Evolutionary conservation across 2,888 invertebrate species (phyloP), one percentile per base, ranked within the genome.

Genomic region (Diadegma fenestrale): DNA sequence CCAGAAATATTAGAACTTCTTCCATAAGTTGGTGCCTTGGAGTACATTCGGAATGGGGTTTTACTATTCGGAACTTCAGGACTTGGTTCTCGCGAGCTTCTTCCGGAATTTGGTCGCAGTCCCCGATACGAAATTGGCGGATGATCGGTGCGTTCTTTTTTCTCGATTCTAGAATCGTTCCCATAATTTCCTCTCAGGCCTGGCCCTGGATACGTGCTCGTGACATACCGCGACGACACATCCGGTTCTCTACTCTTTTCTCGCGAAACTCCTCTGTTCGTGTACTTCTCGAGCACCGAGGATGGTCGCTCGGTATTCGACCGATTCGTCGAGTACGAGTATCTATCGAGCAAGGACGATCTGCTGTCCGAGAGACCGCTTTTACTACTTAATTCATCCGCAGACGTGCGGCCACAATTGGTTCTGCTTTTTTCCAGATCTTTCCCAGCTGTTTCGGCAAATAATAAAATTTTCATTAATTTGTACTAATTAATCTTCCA

Each of bases 81-180:
- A 91, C 95, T 96, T 17, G 95, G 94, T 91, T 96, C 96, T 87
- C 95, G 94, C 68, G 95, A 94, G 86, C 93, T 91, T 78, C 94
- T 92, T 51, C 68, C 93, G 88, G 90, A 91, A 88, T 89, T 91
- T 17, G 90, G 85, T 26, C 92, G 91, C 76, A 90, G 81, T 81
- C 89, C 90, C 82, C 95, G 94, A 90, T 96, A 96, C 1, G 94
- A 93, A 0, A 94, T 92, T 19, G 94, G 94, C 30, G 94, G 94
- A 90, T 94, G 94, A 43, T 92, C 93, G 78, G 87, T 91, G 22
- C 92, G 91, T 26, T 94, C 94, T 87, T 94, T 94, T 87, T 93
- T 94, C 75, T 94, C 92, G 68, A 72, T 87, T 88, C 86, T 89
- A 54, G 88, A 87, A 69, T 92, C 92, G 87, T 80, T 90, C 64